Percentiles rank a stretch among this genome's conserved stretches.
phyloP scores from a whole-genome alignment of 2,888 invertebrate genomes.

The Teinopalpus imperialis region DNA sequence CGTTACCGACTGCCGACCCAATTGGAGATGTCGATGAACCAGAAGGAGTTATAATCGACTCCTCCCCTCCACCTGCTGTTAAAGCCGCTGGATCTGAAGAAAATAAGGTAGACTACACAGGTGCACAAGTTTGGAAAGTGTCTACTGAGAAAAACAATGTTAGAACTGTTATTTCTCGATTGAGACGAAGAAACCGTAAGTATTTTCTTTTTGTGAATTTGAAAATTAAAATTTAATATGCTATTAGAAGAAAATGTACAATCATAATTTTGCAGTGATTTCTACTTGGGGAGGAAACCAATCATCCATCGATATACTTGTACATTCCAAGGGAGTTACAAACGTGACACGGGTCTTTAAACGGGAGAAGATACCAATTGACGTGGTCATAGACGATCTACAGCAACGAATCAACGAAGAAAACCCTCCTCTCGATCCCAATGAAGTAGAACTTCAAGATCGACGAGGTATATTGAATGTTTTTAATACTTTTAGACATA shows the following conservation, averaged over 20 bases:
- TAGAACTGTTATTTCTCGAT: slow-evolving; percentile 50
- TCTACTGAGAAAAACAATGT: slow-evolving; percentile 70
- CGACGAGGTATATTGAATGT: slow-evolving; percentile 81
- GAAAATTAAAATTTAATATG: no score
- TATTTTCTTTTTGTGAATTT: no score
- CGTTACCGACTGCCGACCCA: slow-evolving; percentile 20
- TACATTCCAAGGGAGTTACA: slow-evolving; percentile 84
- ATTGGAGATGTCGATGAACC: slow-evolving; percentile 25
- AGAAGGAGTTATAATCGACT: slow-evolving; percentile 31
- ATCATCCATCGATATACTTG: slow-evolving; percentile 85
- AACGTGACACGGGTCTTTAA: slow-evolving; percentile 84
- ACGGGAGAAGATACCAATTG: slow-evolving; percentile 84
- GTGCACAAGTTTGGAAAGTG: slow-evolving; percentile 90
- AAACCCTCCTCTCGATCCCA: slow-evolving; percentile 87
- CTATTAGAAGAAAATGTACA: no score
- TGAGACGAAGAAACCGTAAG: slow-evolving; percentile 67
- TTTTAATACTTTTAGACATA: background rate
- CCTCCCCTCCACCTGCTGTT: slow-evolving; percentile 24
- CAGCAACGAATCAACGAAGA: slow-evolving; percentile 90
- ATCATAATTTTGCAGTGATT: slow-evolving; percentile 74
- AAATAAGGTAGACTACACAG: slow-evolving; percentile 84
- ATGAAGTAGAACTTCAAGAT: slow-evolving; percentile 85
- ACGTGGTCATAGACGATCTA: slow-evolving; percentile 89
- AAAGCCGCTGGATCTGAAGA: slow-evolving; percentile 37
- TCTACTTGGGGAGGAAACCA: slow-evolving; percentile 85